Evolutionary conservation across 1,140 invertebrate species (phyloP).

Genomic region (Drosophila azteca): DNA sequence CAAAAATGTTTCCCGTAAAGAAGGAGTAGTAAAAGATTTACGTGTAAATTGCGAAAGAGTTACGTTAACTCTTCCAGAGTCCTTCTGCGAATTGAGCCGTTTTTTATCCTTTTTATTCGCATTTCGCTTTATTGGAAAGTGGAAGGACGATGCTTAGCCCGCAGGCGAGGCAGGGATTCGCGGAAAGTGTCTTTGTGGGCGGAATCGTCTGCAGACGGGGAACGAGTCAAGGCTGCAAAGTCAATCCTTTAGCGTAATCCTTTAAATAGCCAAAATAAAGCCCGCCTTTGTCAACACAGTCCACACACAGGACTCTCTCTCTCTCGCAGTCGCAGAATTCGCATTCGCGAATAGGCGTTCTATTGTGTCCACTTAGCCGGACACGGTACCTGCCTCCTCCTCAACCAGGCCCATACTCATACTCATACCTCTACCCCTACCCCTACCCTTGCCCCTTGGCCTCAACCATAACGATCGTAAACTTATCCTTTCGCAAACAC

Average conservation of each 20-base stretch:
- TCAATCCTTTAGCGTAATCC: conserved; percentile 83
- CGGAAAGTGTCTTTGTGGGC: conserved; percentile 64
- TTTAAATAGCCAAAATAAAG: conserved; percentile 83
- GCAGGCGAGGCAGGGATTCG: conserved; percentile 66
- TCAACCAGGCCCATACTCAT: neutral
- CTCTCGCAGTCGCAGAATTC: conserved; percentile 63
- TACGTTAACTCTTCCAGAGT: conserved; percentile 73
- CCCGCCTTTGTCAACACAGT: conserved; percentile 82
- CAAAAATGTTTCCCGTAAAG: neutral
- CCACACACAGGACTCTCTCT: conserved; percentile 30
- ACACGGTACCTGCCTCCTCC: conserved; percentile 65
- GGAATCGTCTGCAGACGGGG: conserved; percentile 43
- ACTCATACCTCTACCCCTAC: neutral
- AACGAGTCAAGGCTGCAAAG: conserved; percentile 74
- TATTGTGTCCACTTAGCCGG: conserved; percentile 75
- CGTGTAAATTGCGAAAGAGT: conserved; percentile 79
- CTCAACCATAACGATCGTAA: conserved; percentile 69
- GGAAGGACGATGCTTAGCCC: conserved; percentile 58
- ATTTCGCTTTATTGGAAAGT: conserved; percentile 54
- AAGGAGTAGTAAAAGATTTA: conserved; percentile 56
- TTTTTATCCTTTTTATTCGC: conserved; percentile 58
- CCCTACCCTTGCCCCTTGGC: conserved; percentile 21
- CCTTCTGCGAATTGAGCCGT: conserved; percentile 56
- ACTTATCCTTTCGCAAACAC: conserved; percentile 77
- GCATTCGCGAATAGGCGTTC: conserved; percentile 72